Evolutionary conservation across 2,113 vertebrate genomes (phyloP), one percentile per base, ranked within the genome.

Genomic region (Calyptomena viridis): DNA sequence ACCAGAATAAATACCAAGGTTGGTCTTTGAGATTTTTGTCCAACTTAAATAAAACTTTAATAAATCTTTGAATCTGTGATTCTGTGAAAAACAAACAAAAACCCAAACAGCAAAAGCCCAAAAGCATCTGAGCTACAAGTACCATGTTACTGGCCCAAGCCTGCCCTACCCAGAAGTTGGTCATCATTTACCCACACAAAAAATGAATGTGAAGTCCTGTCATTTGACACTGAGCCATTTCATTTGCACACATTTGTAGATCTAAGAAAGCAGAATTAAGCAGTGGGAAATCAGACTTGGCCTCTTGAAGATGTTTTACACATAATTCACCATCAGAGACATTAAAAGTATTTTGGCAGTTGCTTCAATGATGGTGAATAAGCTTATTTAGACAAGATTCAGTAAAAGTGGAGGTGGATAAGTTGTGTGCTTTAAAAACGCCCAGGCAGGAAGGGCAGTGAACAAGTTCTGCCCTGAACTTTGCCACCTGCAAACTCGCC

Each of bases 291-390:
- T 89, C 52, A 93, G 49, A 52, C 52, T 55, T 78, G 47, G 91
- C 80, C 69, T 84, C 73, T 46, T 60, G 83, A 76, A 92, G 83
- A 90, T 84, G 80, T 90, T 94, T 91, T 68, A 71, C 58, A 72
- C 80, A 72, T 49, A 96, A 90, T 75, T 89, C 69, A 52, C 80
- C 40, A 39, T 73, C 84, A 84, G 58, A 89, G 62, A 94, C 78
- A 83, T 25, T 58, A 92, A 94, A 90, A 96, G 84, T 84, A 89
- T 77, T 86, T 75, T 90, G 92, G 80, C 76, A 84, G 56, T 84
- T 63, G 80, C 77, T 93, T 72, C 66, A 44, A 2, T 5, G 8
- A 35, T 74, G 59, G 68, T 72, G 80, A 95, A 81, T 60, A 78
- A 93, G 76, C 49, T 81, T 84, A 87, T 93, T 91, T 93, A 90